phyloP scores from a whole-genome alignment of 2,888 invertebrate genomes.

The Lasius fuliginosus region DNA sequence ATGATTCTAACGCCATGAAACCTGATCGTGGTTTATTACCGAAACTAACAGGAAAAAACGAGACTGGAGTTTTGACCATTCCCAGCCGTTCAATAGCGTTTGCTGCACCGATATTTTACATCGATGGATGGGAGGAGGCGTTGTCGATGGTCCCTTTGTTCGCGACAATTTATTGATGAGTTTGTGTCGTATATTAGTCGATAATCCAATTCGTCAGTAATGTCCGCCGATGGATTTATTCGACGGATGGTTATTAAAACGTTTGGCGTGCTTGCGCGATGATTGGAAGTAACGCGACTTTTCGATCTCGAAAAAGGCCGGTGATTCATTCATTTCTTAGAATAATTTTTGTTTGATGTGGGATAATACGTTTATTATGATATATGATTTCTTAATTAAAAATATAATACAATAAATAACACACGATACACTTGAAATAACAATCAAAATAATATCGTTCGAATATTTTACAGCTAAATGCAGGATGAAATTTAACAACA shows the following conservation, averaged over 20 bases:
- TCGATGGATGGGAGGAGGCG: neutral
- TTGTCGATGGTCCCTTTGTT: constrained; percentile 28
- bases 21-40: neutral
- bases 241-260: constrained; percentile 38
- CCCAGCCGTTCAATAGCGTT: constrained; percentile 6
- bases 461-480: constrained; percentile 4
- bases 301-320: neutral
- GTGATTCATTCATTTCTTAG: neutral
- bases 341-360: neutral
- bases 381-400: neutral
- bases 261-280: constrained; percentile 15
- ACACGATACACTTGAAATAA: neutral
- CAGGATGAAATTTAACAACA: constrained; percentile 10
- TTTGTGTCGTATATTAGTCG: constrained; percentile 16
- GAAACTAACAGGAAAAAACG: constrained; percentile 14
- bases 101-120: constrained; percentile 18
- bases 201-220: constrained; percentile 46
- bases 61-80: constrained; percentile 17
- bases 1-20: constrained; percentile 1
- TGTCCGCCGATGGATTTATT: constrained; percentile 7
- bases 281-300: neutral
- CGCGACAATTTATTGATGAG: constrained; percentile 33
- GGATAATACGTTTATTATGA: neutral
- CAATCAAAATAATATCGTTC: neutral
- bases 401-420: neutral